phyloP scores from a whole-genome alignment of 2,888 invertebrate species.

The Drosophila histrio region DNA sequence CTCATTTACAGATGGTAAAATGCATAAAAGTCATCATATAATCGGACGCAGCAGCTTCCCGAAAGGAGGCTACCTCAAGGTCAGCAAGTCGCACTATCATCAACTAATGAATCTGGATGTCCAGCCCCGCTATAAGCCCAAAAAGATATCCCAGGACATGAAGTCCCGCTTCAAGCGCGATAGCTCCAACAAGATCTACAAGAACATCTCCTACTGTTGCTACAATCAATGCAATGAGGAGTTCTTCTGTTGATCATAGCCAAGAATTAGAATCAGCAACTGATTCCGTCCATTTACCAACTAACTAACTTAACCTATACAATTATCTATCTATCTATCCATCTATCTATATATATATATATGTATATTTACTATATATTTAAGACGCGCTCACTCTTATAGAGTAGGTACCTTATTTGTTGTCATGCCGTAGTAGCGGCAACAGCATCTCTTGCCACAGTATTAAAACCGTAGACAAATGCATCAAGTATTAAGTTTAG shows the following conservation, averaged over 20 bases:
- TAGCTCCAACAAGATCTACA: constrained; percentile 54
- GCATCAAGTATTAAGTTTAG: constrained; percentile 21
- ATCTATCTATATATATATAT: not conserved
- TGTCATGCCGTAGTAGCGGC: constrained; percentile 14
- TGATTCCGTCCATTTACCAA: constrained; percentile 58
- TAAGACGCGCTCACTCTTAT: constrained; percentile 72
- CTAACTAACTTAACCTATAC: constrained; percentile 6
- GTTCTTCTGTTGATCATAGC: constrained; percentile 75
- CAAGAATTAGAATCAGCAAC: constrained; percentile 36
- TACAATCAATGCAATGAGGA: constrained; percentile 79
- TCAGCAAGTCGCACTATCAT: constrained; percentile 72
- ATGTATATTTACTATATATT: constrained; percentile 15
- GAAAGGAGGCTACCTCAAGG: constrained; percentile 81
- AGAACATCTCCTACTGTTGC: constrained; percentile 81
- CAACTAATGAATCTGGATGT: constrained; percentile 74
- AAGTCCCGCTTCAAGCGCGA: constrained; percentile 79
- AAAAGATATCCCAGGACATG: constrained; percentile 66
- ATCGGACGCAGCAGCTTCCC: constrained; percentile 80
- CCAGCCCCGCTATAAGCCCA: constrained; percentile 79
- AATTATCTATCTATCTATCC: not conserved
- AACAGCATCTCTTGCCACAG: constrained; percentile 49
- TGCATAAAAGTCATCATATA: constrained; percentile 62
- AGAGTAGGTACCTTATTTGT: constrained; percentile 71
- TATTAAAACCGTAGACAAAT: constrained; percentile 56
- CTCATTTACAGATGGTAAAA: constrained; percentile 75